Base-by-base conservation (phyloP, 1,140 invertebrate genomes). In the Apis laboriosa region DNA sequence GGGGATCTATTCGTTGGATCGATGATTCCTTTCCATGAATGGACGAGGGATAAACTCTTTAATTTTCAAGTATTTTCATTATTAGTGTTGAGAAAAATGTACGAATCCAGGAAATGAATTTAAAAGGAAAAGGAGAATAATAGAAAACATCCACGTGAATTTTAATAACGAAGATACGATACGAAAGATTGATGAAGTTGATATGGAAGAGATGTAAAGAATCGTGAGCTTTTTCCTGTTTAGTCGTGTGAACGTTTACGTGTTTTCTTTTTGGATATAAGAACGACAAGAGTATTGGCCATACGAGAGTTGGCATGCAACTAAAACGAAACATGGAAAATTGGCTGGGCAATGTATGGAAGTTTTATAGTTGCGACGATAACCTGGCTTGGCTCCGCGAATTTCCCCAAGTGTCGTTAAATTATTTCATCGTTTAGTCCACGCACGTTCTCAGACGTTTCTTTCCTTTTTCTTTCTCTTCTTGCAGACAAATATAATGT, bases 311-410 rank as follows among this genome's bases (percentile, higher is more conserved):
- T 60, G 21, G 66, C 66, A 51, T 71, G 43, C 66, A 28, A 28
- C 28, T 15, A 68, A 53, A 43, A 58, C 34, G 51, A n/a, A 60
- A 79, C 63, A 15, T 55, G 51, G 17, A 73, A 76, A 86, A 86
- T 86, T 86, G 73, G 49, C 67, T 51, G 11, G n/a, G 28, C 61
- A 34, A 43, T 64, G 67, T 53, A 74, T 73, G 78, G 61, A 86
- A 86, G 86, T 86, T 86, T 86, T 86, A 86, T 82, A 74, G 17
- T 8, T 13, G 24, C 34, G 5, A 51, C 34, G 61, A 73, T 74
- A 77, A 81, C 74, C 71, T 43, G 34, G 9, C 11, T 56, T 19
- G 9, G 24, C n/a, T 82, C 61, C 43, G 43, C 70, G 68, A 77
- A 70, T 61, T 71, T 51, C 49, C 63, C 12, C 63, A 24, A 64